Conservation (phyloP, 2,113 vertebrate genomes). For the Indicator maculatus region DNA sequence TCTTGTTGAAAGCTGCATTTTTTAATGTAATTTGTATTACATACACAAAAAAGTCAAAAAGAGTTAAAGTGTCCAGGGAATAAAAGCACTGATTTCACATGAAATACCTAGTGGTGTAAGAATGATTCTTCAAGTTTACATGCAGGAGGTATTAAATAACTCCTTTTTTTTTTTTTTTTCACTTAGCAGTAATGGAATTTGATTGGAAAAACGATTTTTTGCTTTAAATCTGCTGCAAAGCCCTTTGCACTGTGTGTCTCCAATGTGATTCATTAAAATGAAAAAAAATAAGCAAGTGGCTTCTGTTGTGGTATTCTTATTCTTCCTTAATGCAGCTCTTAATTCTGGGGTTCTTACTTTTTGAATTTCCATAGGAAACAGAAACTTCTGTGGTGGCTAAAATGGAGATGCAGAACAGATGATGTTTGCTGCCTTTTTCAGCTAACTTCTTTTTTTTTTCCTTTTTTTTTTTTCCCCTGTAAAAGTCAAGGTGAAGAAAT, state of each 20-base stretch:
- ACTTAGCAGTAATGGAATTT: background rate
- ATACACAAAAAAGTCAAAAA: background rate
- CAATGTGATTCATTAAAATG: background rate
- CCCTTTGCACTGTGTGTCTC: background rate
- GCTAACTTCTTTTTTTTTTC: background rate
- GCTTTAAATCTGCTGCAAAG: constrained; percentile 3
- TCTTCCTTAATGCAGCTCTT: background rate
- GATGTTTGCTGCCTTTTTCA: background rate
- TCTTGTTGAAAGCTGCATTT: background rate
- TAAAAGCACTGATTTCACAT: background rate
- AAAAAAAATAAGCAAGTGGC: background rate
- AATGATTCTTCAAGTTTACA: background rate
- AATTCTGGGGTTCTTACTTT: constrained; percentile 3
- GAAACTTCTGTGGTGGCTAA: background rate
- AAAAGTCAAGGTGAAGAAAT: background rate
- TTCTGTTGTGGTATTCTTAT: constrained; percentile 17
- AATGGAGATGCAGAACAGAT: background rate
- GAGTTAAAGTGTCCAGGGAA: background rate
- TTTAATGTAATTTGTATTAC: background rate
- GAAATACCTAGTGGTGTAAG: background rate
- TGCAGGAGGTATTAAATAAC: background rate
- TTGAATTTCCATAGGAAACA: constrained; percentile 3
- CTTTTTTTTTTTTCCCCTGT: background rate
- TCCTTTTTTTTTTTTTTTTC: background rate
- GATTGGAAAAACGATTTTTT: background rate